Evolutionary conservation across 2,797 vertebrate genomes (phyloP).

Genomic region (Sciurus carolinensis): DNA sequence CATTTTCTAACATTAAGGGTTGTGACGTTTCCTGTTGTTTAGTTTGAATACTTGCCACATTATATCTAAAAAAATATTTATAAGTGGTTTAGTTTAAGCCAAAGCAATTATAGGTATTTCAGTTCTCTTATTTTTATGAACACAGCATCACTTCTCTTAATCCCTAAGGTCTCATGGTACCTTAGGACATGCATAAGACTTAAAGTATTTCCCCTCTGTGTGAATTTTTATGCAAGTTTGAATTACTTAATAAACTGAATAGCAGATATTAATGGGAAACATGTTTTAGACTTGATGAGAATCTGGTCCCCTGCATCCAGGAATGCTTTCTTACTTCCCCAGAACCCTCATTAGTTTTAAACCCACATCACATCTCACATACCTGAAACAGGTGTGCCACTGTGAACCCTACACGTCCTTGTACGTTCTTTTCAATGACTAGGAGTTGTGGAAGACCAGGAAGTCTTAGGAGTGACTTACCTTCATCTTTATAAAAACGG

Average conservation of each 20-base stretch:
- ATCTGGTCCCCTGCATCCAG: neutral
- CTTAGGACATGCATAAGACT: constrained; percentile 8
- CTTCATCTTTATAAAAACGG: neutral
- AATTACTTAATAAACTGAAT: constrained; percentile 45
- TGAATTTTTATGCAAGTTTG: constrained; percentile 42
- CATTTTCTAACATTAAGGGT: constrained; percentile 59
- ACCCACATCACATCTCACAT: neutral
- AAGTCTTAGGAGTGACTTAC: neutral
- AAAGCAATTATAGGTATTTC: neutral
- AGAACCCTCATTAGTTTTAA: constrained; percentile 19
- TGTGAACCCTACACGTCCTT: neutral
- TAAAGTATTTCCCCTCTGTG: neutral
- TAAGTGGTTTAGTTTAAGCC: constrained; percentile 13
- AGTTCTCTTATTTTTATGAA: constrained; percentile 37
- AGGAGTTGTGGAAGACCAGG: neutral
- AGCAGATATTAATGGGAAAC: constrained; percentile 58
- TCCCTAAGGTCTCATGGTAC: neutral
- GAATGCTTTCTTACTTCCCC: neutral
- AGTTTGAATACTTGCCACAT: constrained; percentile 13
- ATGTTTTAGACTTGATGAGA: constrained; percentile 19
- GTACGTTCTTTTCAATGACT: constrained; percentile 32
- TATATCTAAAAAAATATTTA: constrained; percentile 44
- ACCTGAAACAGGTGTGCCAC: neutral
- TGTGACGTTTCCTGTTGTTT: constrained; percentile 6
- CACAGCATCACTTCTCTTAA: neutral